Conservation (phyloP, 2,888 invertebrate genomes). For the Eubasilissa splendida region DNA sequence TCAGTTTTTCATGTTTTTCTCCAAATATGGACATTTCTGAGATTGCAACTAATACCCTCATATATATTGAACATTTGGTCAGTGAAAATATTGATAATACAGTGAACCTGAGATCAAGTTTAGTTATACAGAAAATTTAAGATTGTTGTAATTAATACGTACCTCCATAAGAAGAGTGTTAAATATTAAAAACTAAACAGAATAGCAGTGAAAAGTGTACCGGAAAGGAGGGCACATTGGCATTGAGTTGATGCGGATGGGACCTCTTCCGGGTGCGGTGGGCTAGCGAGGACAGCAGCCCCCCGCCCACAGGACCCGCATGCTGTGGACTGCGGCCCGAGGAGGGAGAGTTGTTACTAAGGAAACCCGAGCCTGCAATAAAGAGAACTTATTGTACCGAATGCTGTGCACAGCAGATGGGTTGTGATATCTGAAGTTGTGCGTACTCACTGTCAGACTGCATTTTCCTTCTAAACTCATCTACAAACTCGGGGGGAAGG, state of each 20-base stretch:
- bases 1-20: no score
- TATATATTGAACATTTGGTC: no score
- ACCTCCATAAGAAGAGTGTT: no score
- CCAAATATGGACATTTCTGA: no score
- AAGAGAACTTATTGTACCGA: background rate
- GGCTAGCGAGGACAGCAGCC: slow-evolving; percentile 64
- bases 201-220: slow-evolving; percentile 63
- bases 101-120: no score
- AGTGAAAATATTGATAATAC: no score
- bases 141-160: no score
- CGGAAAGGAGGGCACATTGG: slow-evolving; percentile 73
- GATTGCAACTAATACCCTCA: no score
- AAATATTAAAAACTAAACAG: no score
- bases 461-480: slow-evolving; percentile 84
- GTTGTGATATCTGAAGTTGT: background rate
- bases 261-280: slow-evolving; percentile 71
- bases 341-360: slow-evolving; percentile 63
- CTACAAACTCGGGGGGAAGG: slow-evolving; percentile 87
- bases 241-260: slow-evolving; percentile 71
- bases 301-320: slow-evolving; percentile 59
- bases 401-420: background rate
- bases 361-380: slow-evolving; percentile 59
- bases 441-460: slow-evolving; percentile 74
- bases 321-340: slow-evolving; percentile 56
- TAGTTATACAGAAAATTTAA: no score